Evolutionary conservation across 2,888 invertebrate species (phyloP), one percentile per base, ranked within the genome.

Genomic region (Hirtodrosophila alboralis): DNA sequence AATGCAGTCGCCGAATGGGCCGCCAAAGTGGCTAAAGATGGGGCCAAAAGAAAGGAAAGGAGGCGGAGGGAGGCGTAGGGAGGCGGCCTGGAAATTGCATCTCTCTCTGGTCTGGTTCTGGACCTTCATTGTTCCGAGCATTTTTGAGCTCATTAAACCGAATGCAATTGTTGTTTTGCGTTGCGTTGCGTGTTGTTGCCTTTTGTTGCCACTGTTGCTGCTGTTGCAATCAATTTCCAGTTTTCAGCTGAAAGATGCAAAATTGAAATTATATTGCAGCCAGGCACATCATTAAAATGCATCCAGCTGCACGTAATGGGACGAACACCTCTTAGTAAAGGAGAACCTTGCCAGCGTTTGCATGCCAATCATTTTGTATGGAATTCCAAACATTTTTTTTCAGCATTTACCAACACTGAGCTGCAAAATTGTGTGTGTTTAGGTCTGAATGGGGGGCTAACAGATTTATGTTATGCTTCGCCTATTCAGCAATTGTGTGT

Each of bases 91-190:
- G 49, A 78, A 78, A 78, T 76, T 61, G 73, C 58, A 56, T 48
- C 58, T 62, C 53, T 59, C n/a, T n/a, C n/a, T 30, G 33, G 36
- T 43, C 51, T n/a, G n/a, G 14, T 59, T 43, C 47, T 36, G 56
- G 49, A 52, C 31, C 59, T 78, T 75, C 75, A 80, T 79, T 84
- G 84, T 79, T 84, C 66, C 64, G 69, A 64, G 75, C 77, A 80
- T 84, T 80, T 84, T 75, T 72, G 75, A 80, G 84, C 79, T 80
- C 79, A 80, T 80, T 80, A 80, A 80, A 84, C 75, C 69, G 70
- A 71, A 64, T 63, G 74, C 74, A 83, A 80, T 84, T 80, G 76
- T 65, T 58, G 63, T 63, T 51, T 33, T 60, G 63, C 69, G 23
- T 67, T 60, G 63, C 69, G 23, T 67, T 81, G 78, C 84, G 69